phyloP scores from a whole-genome alignment of 1,140 invertebrate species.

The Cardiocondyla obscurior region DNA sequence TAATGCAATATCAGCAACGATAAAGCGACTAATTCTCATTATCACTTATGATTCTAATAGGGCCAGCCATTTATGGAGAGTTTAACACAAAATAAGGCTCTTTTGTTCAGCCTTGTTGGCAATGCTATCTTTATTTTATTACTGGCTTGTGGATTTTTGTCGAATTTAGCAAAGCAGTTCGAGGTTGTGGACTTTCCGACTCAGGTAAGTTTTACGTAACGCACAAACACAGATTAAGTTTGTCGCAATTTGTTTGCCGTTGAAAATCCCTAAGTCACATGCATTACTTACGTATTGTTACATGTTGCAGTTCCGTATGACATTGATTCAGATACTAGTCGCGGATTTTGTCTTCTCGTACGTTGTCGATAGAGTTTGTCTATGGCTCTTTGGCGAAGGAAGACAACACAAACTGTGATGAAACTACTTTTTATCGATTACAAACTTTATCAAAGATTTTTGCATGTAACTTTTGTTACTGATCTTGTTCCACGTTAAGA shows the following conservation, averaged over 20 bases:
- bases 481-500: constrained; percentile 60
- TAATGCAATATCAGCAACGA: constrained; percentile 18
- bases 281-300: constrained; percentile 32
- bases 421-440: constrained; percentile 46
- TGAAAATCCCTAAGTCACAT: not conserved
- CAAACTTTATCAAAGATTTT: constrained; percentile 46
- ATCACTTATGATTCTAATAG: constrained; percentile 85
- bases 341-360: constrained; percentile 93
- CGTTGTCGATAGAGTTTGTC: constrained; percentile 92
- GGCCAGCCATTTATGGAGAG: constrained; percentile 99
- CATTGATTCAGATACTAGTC: constrained; percentile 90
- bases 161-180: constrained; percentile 92
- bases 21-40: constrained; percentile 56
- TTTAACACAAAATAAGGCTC: constrained; percentile 94
- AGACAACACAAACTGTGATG: constrained; percentile 83
- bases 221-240: not conserved
- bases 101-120: constrained; percentile 94
- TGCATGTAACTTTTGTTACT: constrained; percentile 48
- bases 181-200: constrained; percentile 95
- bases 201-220: constrained; percentile 87
- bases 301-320: constrained; percentile 92
- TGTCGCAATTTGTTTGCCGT: not conserved
- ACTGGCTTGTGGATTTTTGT: constrained; percentile 90
- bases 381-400: constrained; percentile 95
- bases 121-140: constrained; percentile 90